Evolutionary conservation across 2,888 invertebrate species (phyloP), one percentile per base, ranked within the genome.

Genomic region (Arrhopalites spinosus): DNA sequence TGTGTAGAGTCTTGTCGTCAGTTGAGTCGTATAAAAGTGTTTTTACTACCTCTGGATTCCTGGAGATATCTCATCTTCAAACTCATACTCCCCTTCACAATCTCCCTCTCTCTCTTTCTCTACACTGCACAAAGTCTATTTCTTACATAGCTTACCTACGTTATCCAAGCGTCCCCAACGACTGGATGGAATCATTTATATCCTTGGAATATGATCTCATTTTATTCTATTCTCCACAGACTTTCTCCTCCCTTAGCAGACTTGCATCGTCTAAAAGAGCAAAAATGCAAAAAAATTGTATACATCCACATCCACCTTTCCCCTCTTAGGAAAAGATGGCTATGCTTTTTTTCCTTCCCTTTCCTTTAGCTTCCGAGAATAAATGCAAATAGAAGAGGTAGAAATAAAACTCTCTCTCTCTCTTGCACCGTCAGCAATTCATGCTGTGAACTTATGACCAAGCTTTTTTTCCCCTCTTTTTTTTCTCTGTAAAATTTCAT

Each of bases 1-100:
- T 61, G 2, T 27, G 30, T 8, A 15, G 17, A 29, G 11, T 29
- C 17, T 29, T 63, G 63, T 63, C 27, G 59, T 27, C 59, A 61
- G 63, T 63, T 63, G 30, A 63, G 63, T 30, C 27, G n/a, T 63
- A 63, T 63, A 63, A 25, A 63, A 63, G 63, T 63, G 29, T 29
- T 63, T 29, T 63, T 63, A 63, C 25, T 63, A 29, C 63, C 17
- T 27, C 29, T 50, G 50, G 50, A 50, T 50, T 50, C 50, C 15
- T 15, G 2, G n/a, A 50, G 50, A 50, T 50, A 50, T 50, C 50
- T 50, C 50, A 50, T 50, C 50, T 17, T n/a, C 50, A 50, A n/a
- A 17, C 15, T 45, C 45, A 50, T n/a, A 50, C 17, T 17, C 17
- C n/a, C 15, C n/a, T 50, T 15, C 50, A 8, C 50, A 8, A 2